Evolutionary conservation across 2,888 invertebrate species (phyloP), one percentile per base, ranked within the genome.

Genomic region (Geophilus truncorum): DNA sequence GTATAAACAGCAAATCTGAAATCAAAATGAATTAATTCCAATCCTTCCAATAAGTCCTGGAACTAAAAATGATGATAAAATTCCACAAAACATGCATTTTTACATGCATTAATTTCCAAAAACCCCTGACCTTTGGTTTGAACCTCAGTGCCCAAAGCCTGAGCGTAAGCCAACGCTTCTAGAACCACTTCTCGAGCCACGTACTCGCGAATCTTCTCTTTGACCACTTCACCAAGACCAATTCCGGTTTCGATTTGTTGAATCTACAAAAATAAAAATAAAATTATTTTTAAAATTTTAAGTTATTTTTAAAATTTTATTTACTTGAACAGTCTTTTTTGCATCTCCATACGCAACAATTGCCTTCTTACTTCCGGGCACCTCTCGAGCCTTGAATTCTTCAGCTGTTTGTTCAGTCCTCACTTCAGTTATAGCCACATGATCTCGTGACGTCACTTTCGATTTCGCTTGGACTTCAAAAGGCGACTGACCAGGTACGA

Each of bases 381-480:
- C 34, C 70, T 76, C 28, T 82, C 81, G 81, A 18, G 86, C 86
- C 51, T 86, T 86, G 84, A 92, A 92, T 81, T 86, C 86, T 82
- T 90, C 91, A 15, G 90, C 90, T 0, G 45, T 23, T 21, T 57
- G 40, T 12, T 80, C 62, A 0, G 62, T n/a, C n/a, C 12, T 30
- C 4, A 82, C 45, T 81, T 83, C 82, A 6, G 81, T 40, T 34
- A 80, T 30, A 0, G 75, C 76, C 1, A 80, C 34, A 25, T 80
- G 80, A 15, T 70, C 76, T 1, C 75, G 32, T 12, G 80, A 32
- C 21, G 40, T 80, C 21, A 80, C 40, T 40, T 80, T 7, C 18
- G 51, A 25, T 23, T 76, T 25, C n/a, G 80, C 80, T 6, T 7
- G 75, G 18, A 40, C 25, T 40, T 80, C 80, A 40, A 80, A 80